Evolutionary conservation across 2,113 vertebrate genomes (phyloP).

Genomic region (Heterotilapia buettikoferi): DNA sequence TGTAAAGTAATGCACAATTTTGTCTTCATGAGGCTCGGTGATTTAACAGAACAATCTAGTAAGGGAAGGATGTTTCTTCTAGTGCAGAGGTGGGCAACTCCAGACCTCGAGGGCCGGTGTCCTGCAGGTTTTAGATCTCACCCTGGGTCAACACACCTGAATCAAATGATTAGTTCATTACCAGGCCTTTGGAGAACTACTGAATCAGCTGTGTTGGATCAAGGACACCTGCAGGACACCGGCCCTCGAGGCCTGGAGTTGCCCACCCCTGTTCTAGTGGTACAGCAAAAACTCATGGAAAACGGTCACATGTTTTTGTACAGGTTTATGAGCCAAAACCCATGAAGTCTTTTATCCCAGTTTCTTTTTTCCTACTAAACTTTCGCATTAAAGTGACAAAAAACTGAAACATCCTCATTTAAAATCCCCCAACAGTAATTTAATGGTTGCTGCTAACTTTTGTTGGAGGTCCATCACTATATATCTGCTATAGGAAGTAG

Average conservation of each 20-base stretch:
- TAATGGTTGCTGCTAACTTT: not conserved
- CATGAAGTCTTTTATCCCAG: not conserved
- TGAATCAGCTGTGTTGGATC: not conserved
- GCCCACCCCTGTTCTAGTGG: not conserved
- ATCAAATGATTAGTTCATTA: not conserved
- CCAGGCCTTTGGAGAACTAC: accelerated
- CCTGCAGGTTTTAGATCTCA: not conserved
- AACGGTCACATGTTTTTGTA: not conserved
- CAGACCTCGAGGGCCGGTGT: not conserved
- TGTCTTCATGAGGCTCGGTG: not conserved
- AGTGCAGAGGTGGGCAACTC: not conserved
- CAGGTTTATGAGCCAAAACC: not conserved
- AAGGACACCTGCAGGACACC: not conserved
- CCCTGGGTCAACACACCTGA: not conserved
- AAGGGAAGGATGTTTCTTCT: not conserved
- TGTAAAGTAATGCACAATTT: not conserved
- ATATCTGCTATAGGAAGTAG: not conserved
- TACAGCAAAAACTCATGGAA: not conserved
- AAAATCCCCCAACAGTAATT: not conserved
- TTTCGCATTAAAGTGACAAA: not conserved
- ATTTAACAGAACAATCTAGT: not conserved
- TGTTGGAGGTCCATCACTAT: not conserved
- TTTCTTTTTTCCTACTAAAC: accelerated
- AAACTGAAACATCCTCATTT: not conserved
- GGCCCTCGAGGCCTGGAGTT: not conserved